A percentile compares a stretch with the other conserved stretches of the same genome.
Conservation (phyloP, 1,140 invertebrate genomes). For the Nylanderia fulva region DNA sequence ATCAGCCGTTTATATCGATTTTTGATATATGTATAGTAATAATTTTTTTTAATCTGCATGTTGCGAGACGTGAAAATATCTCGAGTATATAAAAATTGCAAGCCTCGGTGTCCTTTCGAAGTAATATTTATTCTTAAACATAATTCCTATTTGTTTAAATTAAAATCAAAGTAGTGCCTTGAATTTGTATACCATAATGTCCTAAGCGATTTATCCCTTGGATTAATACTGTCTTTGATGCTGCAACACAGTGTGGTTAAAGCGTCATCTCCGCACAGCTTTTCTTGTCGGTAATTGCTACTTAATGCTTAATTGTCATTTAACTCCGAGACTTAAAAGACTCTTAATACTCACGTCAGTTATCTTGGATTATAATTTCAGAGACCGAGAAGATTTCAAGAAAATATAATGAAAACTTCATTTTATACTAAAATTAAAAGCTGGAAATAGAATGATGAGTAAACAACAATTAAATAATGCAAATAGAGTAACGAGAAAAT, state of each 20-base stretch:
- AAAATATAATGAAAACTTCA: conserved; percentile 20
- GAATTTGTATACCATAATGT: too few relatives aligned
- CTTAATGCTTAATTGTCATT: conserved; percentile 57
- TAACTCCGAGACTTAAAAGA: conserved; percentile 39
- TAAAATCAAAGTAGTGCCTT: too few relatives aligned
- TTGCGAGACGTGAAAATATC: too few relatives aligned
- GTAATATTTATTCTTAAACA: too few relatives aligned
- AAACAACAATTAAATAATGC: neutral
- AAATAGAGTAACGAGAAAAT: neutral
- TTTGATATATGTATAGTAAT: too few relatives aligned
- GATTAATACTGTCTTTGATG: conserved; percentile 40
- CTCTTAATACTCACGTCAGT: conserved; percentile 18
- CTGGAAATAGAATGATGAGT: neutral
- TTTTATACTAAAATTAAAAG: conserved; percentile 24
- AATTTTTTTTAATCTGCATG: too few relatives aligned
- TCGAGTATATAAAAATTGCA: too few relatives aligned
- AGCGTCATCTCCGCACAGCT: conserved; percentile 7
- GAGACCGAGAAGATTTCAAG: conserved; percentile 6
- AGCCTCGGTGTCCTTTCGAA: too few relatives aligned
- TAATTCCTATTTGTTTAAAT: too few relatives aligned
- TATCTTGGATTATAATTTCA: conserved; percentile 10
- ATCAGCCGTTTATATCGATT: too few relatives aligned
- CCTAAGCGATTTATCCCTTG: too few relatives aligned
- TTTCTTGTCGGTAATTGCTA: conserved; percentile 44
- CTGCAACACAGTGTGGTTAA: neutral